Evolutionary conservation across 2,888 invertebrate species (phyloP).

Genomic region (Erpobdella octoculata): DNA sequence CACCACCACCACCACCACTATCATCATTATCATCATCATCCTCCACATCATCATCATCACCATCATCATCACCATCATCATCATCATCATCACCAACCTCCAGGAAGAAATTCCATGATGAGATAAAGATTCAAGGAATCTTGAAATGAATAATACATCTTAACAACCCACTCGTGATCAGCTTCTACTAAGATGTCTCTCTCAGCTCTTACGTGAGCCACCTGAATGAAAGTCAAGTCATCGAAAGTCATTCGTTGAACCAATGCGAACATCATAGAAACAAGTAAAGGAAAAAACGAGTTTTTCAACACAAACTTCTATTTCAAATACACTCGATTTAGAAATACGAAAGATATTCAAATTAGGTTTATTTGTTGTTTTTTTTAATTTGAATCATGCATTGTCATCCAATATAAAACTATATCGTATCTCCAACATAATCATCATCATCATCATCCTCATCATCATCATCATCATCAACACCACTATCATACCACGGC

Average conservation of each 20-base stretch:
- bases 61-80: background rate
- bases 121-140: conserved; percentile 96
- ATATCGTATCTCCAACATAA: too few relatives aligned
- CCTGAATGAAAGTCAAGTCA: conserved; percentile 48
- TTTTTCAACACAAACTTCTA: too few relatives aligned
- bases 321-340: too few relatives aligned
- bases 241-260: background rate
- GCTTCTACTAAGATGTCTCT: conserved; percentile 96
- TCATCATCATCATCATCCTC: too few relatives aligned
- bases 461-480: conserved; percentile 14
- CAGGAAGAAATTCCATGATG: conserved; percentile 99
- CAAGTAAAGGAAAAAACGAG: background rate
- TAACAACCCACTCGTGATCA: conserved; percentile 99
- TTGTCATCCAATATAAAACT: too few relatives aligned
- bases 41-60: too few relatives aligned
- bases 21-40: too few relatives aligned
- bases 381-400: too few relatives aligned
- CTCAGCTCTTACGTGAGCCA: conserved; percentile 93
- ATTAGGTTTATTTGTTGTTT: too few relatives aligned
- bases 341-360: too few relatives aligned
- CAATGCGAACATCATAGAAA: background rate
- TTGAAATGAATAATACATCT: conserved; percentile 99
- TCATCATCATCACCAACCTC: conserved; percentile 59
- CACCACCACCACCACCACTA: background rate
- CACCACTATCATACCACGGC: background rate